These are phyloP conservation scores for Spisula subtruncata DNA, from an alignment of 2,888 invertebrate genomes.

Conservation along the genomic window DNA sequence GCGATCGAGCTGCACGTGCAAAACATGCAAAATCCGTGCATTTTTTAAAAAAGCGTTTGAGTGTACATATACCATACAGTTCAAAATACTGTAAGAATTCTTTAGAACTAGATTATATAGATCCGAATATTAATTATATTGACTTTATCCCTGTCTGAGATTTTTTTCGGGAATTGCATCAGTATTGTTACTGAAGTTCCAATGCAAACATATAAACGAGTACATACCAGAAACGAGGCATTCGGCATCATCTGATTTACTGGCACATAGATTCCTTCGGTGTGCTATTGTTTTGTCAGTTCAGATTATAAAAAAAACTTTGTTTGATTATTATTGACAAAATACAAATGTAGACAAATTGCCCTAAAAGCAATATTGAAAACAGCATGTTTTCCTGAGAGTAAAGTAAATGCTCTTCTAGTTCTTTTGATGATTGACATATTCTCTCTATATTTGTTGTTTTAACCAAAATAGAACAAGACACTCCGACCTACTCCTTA, in stretches of 20 bases:
- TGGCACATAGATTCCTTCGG: neutral
- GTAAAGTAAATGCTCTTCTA: neutral
- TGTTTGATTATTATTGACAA: neutral
- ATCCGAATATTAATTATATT: neutral
- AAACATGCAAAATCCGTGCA: too few relatives aligned
- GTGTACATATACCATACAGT: too few relatives aligned
- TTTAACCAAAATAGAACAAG: neutral
- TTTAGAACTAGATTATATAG: too few relatives aligned
- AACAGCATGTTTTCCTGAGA: neutral
- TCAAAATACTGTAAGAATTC: too few relatives aligned
- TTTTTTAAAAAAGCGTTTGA: too few relatives aligned
- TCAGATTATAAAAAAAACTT: neutral
- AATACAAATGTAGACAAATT: neutral
- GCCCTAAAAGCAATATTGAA: neutral
- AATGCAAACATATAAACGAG: neutral
- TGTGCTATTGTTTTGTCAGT: constrained; percentile 3
- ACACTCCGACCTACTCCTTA: neutral
- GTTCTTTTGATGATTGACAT: neutral
- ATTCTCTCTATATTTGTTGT: neutral
- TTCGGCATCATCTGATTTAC: neutral
- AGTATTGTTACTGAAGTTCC: neutral
- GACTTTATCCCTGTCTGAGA: neutral
- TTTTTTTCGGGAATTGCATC: too few relatives aligned
- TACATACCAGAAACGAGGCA: neutral
- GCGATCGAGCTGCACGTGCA: too few relatives aligned